These are phyloP conservation scores for Misgurnus anguillicaudatus DNA, from an alignment of 2,113 vertebrate species.

Conservation along the genomic window DNA sequence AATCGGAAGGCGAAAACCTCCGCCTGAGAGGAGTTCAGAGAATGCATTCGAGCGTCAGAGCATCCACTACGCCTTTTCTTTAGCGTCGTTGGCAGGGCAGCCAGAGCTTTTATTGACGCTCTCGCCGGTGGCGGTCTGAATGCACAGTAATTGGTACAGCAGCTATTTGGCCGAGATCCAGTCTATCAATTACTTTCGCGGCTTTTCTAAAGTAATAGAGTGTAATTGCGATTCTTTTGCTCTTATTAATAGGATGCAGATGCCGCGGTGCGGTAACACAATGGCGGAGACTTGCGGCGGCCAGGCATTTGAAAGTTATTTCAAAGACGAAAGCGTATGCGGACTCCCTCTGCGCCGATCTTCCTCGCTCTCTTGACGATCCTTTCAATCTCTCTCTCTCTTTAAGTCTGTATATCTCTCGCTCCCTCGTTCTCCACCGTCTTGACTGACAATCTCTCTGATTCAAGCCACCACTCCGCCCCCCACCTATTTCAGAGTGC, in stretches of 20 bases:
- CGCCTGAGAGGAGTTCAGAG: too few relatives aligned
- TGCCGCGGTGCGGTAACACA: constrained; percentile 46
- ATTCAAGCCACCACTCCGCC: constrained; percentile 1
- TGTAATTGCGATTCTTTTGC: constrained; percentile 60
- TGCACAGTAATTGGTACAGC: constrained; percentile 58
- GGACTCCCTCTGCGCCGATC: constrained; percentile 27
- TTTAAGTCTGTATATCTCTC: not conserved
- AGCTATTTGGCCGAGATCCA: constrained; percentile 61
- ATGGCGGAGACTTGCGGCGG: constrained; percentile 44
- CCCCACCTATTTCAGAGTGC: constrained; percentile 48
- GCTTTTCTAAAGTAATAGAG: constrained; percentile 57
- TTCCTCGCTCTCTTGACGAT: constrained; percentile 25
- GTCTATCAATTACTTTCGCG: constrained; percentile 57
- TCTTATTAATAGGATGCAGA: constrained; percentile 59
- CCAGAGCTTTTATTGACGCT: too few relatives aligned
- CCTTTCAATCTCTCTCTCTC: constrained; percentile 25
- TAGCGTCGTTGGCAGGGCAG: too few relatives aligned
- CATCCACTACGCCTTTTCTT: too few relatives aligned
- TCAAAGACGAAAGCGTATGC: constrained; percentile 47
- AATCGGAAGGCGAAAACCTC: too few relatives aligned
- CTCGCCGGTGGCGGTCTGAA: too few relatives aligned
- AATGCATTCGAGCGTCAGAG: too few relatives aligned
- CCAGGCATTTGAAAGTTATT: constrained; percentile 51
- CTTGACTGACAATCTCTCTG: constrained; percentile 55
- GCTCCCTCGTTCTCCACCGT: not conserved